Conservation (phyloP, 2,888 invertebrate genomes). For the Clostera curtula region DNA sequence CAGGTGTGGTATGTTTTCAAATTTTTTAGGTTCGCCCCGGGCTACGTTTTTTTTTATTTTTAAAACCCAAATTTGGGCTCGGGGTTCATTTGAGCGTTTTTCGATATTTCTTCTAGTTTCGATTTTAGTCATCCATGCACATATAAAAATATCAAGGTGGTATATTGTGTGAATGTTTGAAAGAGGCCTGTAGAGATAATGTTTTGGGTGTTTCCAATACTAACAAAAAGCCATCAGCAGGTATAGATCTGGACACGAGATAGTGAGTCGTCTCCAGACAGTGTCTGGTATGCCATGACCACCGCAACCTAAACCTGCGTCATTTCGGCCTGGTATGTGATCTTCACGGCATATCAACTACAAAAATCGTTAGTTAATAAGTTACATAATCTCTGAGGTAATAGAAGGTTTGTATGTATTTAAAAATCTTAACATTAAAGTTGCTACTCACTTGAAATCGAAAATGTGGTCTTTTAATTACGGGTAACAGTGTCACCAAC, state of each 20-base stretch:
- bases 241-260: slow-evolving; percentile 53
- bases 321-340: slow-evolving; percentile 37
- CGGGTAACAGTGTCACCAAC: slow-evolving; percentile 41
- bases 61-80: too few species aligned
- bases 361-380: slow-evolving; percentile 2
- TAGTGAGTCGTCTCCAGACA: slow-evolving; percentile 46
- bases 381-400: neutral
- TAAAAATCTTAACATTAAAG: neutral
- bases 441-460: slow-evolving; percentile 40
- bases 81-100: too few species aligned
- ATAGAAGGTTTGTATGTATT: too few species aligned
- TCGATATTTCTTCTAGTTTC: too few species aligned
- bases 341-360: slow-evolving; percentile 58
- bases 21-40: too few species aligned
- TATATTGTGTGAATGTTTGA: too few species aligned
- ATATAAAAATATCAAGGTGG: too few species aligned
- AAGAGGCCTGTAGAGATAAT: neutral
- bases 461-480: slow-evolving; percentile 49
- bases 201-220: slow-evolving; percentile 10
- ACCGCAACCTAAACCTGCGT: slow-evolving; percentile 37
- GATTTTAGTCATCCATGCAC: too few species aligned
- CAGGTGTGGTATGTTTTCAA: too few species aligned
- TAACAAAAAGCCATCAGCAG: slow-evolving; percentile 52
- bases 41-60: too few species aligned
- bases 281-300: slow-evolving; percentile 49